Conservation (phyloP, 2,113 vertebrate genomes). For the Tauraco erythrolophus region DNA sequence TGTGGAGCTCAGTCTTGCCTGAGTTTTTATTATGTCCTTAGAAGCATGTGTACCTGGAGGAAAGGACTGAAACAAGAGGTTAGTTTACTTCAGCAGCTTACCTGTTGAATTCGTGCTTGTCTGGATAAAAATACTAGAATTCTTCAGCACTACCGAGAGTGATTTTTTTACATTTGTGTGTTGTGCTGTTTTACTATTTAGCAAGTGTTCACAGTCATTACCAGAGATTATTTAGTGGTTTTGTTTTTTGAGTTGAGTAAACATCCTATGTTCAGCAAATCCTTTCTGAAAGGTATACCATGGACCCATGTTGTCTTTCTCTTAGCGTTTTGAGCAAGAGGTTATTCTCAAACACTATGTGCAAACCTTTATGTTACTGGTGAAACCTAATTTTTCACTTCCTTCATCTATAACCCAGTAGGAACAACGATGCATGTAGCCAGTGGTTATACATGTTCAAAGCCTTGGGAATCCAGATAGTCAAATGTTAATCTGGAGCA, state of each 20-base stretch:
- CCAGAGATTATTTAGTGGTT: not conserved
- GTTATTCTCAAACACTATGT: not conserved
- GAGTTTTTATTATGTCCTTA: not conserved
- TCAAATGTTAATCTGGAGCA: not conserved
- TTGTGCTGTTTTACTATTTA: not conserved
- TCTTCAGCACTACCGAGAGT: not conserved
- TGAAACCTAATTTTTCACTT: not conserved
- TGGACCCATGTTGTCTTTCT: not conserved
- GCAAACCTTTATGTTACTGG: not conserved
- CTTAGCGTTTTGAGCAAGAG: not conserved
- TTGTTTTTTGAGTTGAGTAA: not conserved
- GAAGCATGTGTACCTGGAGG: not conserved
- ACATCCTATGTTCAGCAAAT: not conserved
- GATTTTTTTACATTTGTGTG: not conserved
- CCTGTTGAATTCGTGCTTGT: not conserved
- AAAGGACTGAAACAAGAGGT: not conserved
- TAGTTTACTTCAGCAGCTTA: not conserved
- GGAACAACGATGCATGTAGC: not conserved
- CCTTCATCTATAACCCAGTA: not conserved
- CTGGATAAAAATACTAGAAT: not conserved
- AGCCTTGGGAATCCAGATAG: not conserved
- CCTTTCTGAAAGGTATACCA: not conserved
- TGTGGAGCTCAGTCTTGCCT: not conserved
- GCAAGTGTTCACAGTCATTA: not conserved
- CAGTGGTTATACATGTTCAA: not conserved